A percentile compares a stretch with the other conserved stretches of the same genome.
Evolutionary conservation across 1,140 invertebrate genomes (phyloP).

Genomic region (Leptoteleia sp.): DNA sequence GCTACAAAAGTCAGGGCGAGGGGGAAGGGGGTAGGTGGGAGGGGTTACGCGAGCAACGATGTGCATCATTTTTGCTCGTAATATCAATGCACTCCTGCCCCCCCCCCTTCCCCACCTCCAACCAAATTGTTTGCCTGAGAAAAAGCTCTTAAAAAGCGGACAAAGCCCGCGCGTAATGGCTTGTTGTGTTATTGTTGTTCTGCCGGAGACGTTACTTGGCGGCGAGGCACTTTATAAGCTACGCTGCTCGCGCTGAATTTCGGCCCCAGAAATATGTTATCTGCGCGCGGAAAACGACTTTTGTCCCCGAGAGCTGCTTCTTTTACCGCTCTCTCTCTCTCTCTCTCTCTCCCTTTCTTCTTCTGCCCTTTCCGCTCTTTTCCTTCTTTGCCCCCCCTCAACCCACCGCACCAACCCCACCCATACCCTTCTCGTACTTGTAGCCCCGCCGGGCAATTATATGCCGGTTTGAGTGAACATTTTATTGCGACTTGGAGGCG

Average conservation of each 20-base stretch:
- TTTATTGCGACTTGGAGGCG: conserved; percentile 21
- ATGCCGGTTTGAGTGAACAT: conserved; percentile 37
- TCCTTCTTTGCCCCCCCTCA: too few relatives aligned
- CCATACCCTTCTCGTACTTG: too few relatives aligned
- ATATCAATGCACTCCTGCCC: conserved; percentile 45
- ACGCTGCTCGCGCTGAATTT: conserved; percentile 38
- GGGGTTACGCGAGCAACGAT: conserved; percentile 21
- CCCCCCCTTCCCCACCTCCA: too few relatives aligned
- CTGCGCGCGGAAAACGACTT: conserved; percentile 43
- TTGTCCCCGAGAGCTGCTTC: conserved; percentile 49
- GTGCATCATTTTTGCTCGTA: conserved; percentile 53
- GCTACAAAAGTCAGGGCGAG: too few relatives aligned
- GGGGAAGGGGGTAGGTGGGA: background rate
- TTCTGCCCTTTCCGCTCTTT: background rate
- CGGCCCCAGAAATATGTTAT: conserved; percentile 57
- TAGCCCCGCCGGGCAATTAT: conserved; percentile 27
- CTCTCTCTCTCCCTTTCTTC: conserved; percentile 9
- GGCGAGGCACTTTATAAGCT: conserved; percentile 44
- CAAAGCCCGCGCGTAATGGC: conserved; percentile 58
- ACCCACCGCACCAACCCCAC: too few relatives aligned
- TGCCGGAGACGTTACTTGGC: conserved; percentile 45
- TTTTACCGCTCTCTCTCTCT: conserved; percentile 22
- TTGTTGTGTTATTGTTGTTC: conserved; percentile 65
- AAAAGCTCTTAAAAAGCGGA: conserved; percentile 41
- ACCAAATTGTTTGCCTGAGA: conserved; percentile 56